Evolutionary conservation across 2,888 invertebrate genomes (phyloP).

Genomic region (Acanthosoma haemorrhoidale): DNA sequence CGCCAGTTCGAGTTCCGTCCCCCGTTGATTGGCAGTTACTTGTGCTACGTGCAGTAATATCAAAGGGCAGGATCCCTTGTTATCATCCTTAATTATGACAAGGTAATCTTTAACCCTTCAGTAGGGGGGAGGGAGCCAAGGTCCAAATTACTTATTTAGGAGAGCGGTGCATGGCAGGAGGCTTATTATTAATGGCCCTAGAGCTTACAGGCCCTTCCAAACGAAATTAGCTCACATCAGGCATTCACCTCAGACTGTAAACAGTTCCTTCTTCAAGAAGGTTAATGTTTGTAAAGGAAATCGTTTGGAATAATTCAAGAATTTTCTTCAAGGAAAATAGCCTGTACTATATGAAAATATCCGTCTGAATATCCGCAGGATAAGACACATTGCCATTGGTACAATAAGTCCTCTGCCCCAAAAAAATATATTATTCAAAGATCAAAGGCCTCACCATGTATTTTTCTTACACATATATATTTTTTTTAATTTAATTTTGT

Average conservation of each 20-base stretch:
- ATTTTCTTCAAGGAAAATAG: too few relatives aligned
- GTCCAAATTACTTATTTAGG: slow-evolving; percentile 2
- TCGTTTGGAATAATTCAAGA: too few relatives aligned
- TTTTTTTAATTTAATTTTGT: too few relatives aligned
- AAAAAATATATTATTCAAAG: too few relatives aligned
- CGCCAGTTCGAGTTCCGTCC: not conserved
- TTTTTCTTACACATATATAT: too few relatives aligned
- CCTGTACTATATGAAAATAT: too few relatives aligned
- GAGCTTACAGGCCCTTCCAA: not conserved
- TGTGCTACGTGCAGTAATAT: not conserved
- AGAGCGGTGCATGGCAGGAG: not conserved
- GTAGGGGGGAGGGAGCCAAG: not conserved
- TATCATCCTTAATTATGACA: slow-evolving; percentile 8
- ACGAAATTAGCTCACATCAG: slow-evolving; percentile 4
- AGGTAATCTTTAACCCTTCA: slow-evolving; percentile 9
- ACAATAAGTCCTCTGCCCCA: too few relatives aligned
- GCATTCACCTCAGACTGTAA: not conserved
- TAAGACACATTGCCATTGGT: too few relatives aligned
- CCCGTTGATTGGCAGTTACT: not conserved
- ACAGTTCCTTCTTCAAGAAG: too few relatives aligned
- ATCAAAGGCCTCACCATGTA: too few relatives aligned
- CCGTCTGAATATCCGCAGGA: too few relatives aligned
- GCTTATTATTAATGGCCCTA: not conserved
- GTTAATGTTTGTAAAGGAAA: too few relatives aligned
- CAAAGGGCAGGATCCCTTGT: not conserved